Conservation (phyloP, 2,113 vertebrate species). For the Gasterosteus nipponicus region DNA sequence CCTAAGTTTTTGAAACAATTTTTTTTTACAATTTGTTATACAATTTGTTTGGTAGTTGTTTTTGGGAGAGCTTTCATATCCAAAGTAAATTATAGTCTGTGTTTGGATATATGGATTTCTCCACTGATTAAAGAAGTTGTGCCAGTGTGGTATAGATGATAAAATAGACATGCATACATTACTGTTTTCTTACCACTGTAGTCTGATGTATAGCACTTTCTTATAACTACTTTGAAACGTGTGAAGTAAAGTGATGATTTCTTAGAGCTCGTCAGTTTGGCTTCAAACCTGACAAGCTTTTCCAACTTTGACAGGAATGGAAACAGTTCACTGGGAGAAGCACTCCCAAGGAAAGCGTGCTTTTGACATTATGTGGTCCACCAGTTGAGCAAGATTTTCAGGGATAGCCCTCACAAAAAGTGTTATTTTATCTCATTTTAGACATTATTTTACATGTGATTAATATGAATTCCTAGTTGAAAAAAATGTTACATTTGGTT, state of each 20-base stretch:
- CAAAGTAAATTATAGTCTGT: background rate
- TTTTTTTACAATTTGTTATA: background rate
- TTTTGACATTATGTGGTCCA: slow-evolving; percentile 43
- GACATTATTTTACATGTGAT: background rate
- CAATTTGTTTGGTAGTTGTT: background rate
- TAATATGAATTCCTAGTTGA: background rate
- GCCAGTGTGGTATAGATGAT: slow-evolving; percentile 1
- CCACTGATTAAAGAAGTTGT: no score
- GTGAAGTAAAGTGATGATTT: slow-evolving; percentile 46
- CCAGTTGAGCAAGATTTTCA: slow-evolving; percentile 17
- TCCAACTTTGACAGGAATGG: slow-evolving; percentile 43
- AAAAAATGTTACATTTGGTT: background rate
- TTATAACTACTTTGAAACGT: slow-evolving; percentile 38
- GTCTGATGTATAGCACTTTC: slow-evolving; percentile 40
- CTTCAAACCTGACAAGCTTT: slow-evolving; percentile 21
- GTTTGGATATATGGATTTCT: slow-evolving; percentile 1
- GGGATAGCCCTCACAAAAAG: slow-evolving; percentile 10
- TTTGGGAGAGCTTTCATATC: slow-evolving; percentile 12
- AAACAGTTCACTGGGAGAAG: slow-evolving; percentile 43
- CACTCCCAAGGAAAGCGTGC: slow-evolving; percentile 32
- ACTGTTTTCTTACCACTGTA: slow-evolving; percentile 24
- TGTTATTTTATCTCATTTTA: background rate
- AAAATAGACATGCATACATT: background rate
- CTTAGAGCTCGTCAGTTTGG: slow-evolving; percentile 51
- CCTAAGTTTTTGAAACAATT: background rate